Conservation (phyloP, 2,888 invertebrate genomes). For the Drosophila pseudotakahashii region DNA sequence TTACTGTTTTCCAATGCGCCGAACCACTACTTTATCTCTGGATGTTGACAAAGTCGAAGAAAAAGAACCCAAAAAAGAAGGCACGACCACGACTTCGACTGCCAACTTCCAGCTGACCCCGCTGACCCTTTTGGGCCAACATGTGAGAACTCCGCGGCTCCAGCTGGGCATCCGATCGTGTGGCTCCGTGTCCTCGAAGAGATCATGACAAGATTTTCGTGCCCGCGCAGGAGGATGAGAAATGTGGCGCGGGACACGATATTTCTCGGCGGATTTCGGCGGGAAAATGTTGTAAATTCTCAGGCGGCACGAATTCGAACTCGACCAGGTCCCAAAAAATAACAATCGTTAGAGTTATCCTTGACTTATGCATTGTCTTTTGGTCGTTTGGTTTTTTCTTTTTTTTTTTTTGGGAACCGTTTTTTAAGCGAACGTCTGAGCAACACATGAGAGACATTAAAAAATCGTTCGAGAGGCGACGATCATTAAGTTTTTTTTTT, state of each 20-base stretch:
- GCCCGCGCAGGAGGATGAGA: conserved; percentile 76
- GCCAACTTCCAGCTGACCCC: conserved; percentile 54
- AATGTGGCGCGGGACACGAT: conserved; percentile 77
- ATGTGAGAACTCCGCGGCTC: conserved; percentile 63
- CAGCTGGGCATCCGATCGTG: conserved; percentile 63
- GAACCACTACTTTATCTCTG: conserved; percentile 21
- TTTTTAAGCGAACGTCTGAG: conserved; percentile 41
- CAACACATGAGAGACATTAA: conserved; percentile 51
- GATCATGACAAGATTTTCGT: conserved; percentile 83
- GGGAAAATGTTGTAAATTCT: conserved; percentile 79
- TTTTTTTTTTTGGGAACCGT: conserved; percentile 18
- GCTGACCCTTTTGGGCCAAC: conserved; percentile 63
- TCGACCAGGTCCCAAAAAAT: conserved; percentile 26
- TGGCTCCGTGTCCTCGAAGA: conserved; percentile 63
- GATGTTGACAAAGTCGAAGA: conserved; percentile 29
- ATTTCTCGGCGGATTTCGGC: conserved; percentile 74
- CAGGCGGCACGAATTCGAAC: conserved; percentile 73
- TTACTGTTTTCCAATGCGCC: not conserved
- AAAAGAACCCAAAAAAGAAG: conserved; percentile 20
- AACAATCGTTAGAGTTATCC: conserved; percentile 64
- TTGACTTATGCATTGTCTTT: conserved; percentile 51
- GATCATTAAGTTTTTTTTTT: conserved; percentile 69
- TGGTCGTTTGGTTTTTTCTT: conserved; percentile 8
- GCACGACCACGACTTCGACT: conserved; percentile 55
- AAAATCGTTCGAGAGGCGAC: conserved; percentile 48